A percentile compares a stretch with the other conserved stretches of the same genome.
Evolutionary conservation across 2,888 invertebrate species (phyloP).

Genomic region (Graphium colonna): DNA sequence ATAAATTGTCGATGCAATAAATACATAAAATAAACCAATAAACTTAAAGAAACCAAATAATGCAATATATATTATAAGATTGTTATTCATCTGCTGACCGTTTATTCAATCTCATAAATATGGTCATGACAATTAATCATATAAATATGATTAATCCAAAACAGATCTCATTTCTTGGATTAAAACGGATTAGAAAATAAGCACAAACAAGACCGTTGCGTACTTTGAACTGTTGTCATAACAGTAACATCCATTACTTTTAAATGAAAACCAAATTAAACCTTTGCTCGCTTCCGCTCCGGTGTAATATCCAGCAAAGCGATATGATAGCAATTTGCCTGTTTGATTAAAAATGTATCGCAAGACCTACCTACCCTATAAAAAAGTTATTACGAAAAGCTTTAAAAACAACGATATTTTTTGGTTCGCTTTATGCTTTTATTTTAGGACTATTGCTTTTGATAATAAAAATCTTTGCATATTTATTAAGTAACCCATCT

Average conservation of each 20-base stretch:
- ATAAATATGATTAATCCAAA: too few relatives aligned
- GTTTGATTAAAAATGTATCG: constrained; percentile 39
- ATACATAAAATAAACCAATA: too few relatives aligned
- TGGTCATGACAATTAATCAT: too few relatives aligned
- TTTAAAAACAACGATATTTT: constrained; percentile 25
- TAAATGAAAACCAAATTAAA: constrained; percentile 21
- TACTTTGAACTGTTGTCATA: background rate
- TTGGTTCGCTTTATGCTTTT: constrained; percentile 28
- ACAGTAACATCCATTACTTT: constrained; percentile 30
- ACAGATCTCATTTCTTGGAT: background rate
- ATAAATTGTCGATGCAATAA: too few relatives aligned
- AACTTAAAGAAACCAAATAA: too few relatives aligned
- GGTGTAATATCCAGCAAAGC: constrained; percentile 16
- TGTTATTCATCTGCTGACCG: too few relatives aligned
- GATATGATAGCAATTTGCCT: constrained; percentile 17
- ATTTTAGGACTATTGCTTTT: constrained; percentile 25
- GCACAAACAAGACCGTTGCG: background rate
- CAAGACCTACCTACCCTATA: constrained; percentile 24
- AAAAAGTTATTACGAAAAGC: constrained; percentile 31
- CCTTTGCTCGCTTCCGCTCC: constrained; percentile 14
- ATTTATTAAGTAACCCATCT: too few relatives aligned
- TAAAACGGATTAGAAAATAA: background rate
- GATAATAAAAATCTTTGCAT: constrained; percentile 1
- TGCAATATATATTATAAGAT: too few relatives aligned
- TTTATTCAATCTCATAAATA: too few relatives aligned